A percentile compares a stretch with the other conserved stretches of the same genome.
Conservation (phyloP, 2,888 invertebrate genomes). For the Eurois occulta region DNA sequence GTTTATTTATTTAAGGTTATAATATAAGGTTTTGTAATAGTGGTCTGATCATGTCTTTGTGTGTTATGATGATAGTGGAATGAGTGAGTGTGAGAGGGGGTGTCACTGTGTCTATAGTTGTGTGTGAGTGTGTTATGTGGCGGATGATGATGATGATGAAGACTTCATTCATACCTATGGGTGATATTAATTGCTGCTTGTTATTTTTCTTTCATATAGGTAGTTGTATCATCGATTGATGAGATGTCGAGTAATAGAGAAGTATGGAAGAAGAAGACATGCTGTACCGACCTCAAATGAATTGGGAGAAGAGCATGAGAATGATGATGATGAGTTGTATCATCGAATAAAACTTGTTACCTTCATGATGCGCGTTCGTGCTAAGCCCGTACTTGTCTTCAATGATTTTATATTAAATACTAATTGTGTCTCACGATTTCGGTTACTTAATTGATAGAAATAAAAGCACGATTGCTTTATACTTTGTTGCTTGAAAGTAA, state of each 20-base stretch:
- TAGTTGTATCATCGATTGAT: background rate
- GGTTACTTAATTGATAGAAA: conserved; percentile 53
- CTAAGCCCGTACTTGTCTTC: conserved; percentile 1
- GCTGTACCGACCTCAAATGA: too few relatives aligned
- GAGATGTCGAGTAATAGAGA: too few relatives aligned
- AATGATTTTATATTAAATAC: conserved; percentile 37
- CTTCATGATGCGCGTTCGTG: background rate
- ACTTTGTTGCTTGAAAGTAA: conserved; percentile 41
- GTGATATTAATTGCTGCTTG: background rate
- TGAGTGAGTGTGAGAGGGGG: too few relatives aligned
- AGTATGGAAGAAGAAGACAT: too few relatives aligned
- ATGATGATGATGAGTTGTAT: too few relatives aligned
- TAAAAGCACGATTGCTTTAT: conserved; percentile 41
- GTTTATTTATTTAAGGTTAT: too few relatives aligned
- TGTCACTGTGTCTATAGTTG: too few relatives aligned
- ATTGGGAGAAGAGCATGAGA: too few relatives aligned
- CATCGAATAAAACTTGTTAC: background rate
- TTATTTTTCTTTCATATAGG: background rate
- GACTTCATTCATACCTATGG: background rate
- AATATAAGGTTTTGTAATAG: too few relatives aligned
- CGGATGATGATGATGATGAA: background rate
- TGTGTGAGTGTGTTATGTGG: too few relatives aligned
- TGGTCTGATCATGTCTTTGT: too few relatives aligned
- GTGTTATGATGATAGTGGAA: too few relatives aligned
- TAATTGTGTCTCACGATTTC: conserved; percentile 55